Conservation (phyloP, 1,140 invertebrate species). For the Drosophila auraria region DNA sequence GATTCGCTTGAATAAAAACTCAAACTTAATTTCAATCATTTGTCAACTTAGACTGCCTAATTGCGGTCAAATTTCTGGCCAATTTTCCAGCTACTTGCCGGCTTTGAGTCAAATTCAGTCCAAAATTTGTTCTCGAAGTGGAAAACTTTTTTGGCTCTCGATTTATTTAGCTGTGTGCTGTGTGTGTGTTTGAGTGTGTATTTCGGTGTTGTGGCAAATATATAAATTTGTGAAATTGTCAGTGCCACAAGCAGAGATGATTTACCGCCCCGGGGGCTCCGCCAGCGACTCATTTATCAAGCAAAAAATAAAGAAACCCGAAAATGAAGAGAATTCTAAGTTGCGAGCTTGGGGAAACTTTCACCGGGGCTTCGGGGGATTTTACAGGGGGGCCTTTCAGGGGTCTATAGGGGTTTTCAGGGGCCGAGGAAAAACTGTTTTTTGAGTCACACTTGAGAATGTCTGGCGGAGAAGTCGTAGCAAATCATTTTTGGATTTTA, state of each 20-base stretch:
- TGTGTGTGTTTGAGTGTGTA: background rate
- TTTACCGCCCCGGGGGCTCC: slow-evolving; percentile 43
- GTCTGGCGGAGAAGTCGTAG: slow-evolving; percentile 32
- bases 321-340: slow-evolving; percentile 55
- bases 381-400: background rate
- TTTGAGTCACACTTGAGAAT: slow-evolving; percentile 40
- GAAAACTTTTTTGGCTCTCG: slow-evolving; percentile 39
- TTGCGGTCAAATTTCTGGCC: slow-evolving; percentile 12
- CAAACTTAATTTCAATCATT: slow-evolving; percentile 4
- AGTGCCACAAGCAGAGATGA: slow-evolving; percentile 54
- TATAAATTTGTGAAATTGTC: slow-evolving; percentile 52
- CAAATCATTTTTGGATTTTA: slow-evolving; percentile 31
- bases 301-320: slow-evolving; percentile 50
- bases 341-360: slow-evolving; percentile 38
- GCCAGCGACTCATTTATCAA: slow-evolving; percentile 53
- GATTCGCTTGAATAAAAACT: background rate
- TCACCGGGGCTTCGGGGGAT: slow-evolving; percentile 19
- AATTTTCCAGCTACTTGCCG: slow-evolving; percentile 18
- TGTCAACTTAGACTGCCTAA: slow-evolving; percentile 5
- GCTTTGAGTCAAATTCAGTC: slow-evolving; percentile 10
- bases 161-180: background rate
- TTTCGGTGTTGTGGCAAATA: slow-evolving; percentile 44
- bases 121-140: slow-evolving; percentile 31
- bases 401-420: background rate
- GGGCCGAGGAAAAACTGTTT: background rate